Evolutionary conservation across 2,888 invertebrate species (phyloP).

Genomic region (Ormia ochracea): DNA sequence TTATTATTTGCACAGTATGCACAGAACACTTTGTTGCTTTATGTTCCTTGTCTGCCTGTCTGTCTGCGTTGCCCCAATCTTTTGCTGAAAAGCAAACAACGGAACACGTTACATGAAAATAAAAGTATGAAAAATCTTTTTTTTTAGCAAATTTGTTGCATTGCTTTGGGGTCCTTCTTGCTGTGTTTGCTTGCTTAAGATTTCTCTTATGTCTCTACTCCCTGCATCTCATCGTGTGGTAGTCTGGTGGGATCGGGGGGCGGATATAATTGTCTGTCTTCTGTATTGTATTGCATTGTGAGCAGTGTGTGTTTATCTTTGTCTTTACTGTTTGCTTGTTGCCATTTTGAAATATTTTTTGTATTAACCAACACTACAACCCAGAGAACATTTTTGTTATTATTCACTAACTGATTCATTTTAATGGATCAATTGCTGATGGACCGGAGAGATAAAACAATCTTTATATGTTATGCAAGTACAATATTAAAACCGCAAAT

Average conservation of each 20-base stretch:
- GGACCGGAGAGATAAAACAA: too few relatives aligned
- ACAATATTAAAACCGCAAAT: too few relatives aligned
- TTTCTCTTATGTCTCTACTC: not conserved
- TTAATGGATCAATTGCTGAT: too few relatives aligned
- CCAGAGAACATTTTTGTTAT: too few relatives aligned
- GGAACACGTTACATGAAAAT: not conserved
- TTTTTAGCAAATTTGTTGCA: constrained; percentile 34
- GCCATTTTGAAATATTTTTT: not conserved
- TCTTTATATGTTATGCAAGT: too few relatives aligned
- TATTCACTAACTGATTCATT: too few relatives aligned
- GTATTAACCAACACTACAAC: not conserved
- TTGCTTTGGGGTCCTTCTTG: constrained; percentile 28
- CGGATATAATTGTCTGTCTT: constrained; percentile 1
- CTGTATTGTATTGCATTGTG: constrained; percentile 24
- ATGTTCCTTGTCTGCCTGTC: not conserved
- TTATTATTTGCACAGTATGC: not conserved
- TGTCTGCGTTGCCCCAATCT: not conserved
- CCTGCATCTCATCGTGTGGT: not conserved
- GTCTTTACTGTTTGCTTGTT: not conserved
- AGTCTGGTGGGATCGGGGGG: not conserved
- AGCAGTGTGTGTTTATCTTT: not conserved
- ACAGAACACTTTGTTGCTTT: not conserved
- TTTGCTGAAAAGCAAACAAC: not conserved
- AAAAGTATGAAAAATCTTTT: not conserved
- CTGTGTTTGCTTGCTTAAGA: constrained; percentile 24